Conservation (phyloP, 2,113 vertebrate genomes). For the Siniperca knerii region DNA sequence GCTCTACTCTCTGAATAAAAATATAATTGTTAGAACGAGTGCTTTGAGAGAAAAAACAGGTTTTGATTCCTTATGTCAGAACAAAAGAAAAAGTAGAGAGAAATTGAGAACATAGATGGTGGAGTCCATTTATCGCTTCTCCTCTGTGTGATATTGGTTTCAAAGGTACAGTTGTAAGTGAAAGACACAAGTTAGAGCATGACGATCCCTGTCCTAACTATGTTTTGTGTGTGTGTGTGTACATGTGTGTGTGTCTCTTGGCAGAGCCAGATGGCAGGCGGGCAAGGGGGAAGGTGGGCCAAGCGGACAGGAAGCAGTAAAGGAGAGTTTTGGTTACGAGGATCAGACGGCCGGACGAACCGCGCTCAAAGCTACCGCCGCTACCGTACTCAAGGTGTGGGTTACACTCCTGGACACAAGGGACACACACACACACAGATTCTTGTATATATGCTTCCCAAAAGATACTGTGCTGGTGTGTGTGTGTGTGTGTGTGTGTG, state of each 20-base stretch:
- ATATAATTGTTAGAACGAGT: not conserved
- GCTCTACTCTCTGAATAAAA: not conserved
- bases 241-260: slow-evolving; percentile 50
- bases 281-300: slow-evolving; percentile 63
- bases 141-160: slow-evolving; percentile 59
- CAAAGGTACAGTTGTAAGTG: slow-evolving; percentile 47
- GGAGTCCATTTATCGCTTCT: slow-evolving; percentile 38
- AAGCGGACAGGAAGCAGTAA: slow-evolving; percentile 76
- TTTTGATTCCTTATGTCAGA: slow-evolving; percentile 1
- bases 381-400: slow-evolving; percentile 72
- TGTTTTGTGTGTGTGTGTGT: slow-evolving; percentile 9
- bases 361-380: slow-evolving; percentile 71
- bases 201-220: slow-evolving; percentile 29
- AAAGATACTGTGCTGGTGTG: slow-evolving; percentile 31
- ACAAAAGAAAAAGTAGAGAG: slow-evolving; percentile 17
- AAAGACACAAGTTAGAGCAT: slow-evolving; percentile 47
- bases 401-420: slow-evolving; percentile 73
- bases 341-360: slow-evolving; percentile 70
- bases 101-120: slow-evolving; percentile 2
- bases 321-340: slow-evolving; percentile 80
- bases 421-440: slow-evolving; percentile 54
- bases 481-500: not conserved
- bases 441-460: slow-evolving; percentile 29
- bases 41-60: not conserved
- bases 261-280: slow-evolving; percentile 78